A percentile compares a stretch with the other conserved stretches of the same genome.
Evolutionary conservation across 2,113 vertebrate species (phyloP).

Genomic region (Tetrax tetrax): DNA sequence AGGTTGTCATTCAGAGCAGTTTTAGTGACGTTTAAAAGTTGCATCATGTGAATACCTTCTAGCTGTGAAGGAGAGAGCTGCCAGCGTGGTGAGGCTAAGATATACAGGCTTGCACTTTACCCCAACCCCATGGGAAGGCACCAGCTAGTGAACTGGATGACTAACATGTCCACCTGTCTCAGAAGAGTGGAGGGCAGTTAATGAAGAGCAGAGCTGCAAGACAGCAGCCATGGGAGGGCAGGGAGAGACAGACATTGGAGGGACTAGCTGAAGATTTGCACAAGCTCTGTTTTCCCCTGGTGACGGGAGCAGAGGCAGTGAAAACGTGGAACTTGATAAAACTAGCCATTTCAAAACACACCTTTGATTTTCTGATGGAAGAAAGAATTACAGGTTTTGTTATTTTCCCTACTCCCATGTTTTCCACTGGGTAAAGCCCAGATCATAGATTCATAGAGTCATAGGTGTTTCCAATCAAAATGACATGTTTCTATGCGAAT

Average conservation of each 20-base stretch:
- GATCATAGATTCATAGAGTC: too few species aligned
- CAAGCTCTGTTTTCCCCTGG: background rate
- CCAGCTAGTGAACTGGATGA: background rate
- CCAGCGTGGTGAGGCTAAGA: background rate
- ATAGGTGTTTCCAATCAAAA: background rate
- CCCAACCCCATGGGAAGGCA: background rate
- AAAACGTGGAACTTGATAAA: background rate
- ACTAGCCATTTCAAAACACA: background rate
- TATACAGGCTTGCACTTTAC: background rate
- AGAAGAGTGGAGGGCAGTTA: background rate
- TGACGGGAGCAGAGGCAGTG: background rate
- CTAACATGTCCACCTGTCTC: background rate
- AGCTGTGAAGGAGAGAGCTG: background rate
- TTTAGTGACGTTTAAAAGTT: constrained; percentile 11
- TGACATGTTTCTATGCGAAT: background rate
- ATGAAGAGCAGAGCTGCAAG: background rate
- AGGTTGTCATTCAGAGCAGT: background rate
- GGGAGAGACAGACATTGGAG: background rate
- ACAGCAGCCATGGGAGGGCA: background rate
- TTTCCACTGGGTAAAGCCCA: background rate
- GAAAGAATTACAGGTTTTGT: background rate
- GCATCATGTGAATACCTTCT: background rate
- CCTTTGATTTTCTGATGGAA: background rate
- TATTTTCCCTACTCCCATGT: background rate
- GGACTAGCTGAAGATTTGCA: background rate